Conservation (phyloP, 2,888 invertebrate genomes). For the Drosophila stalkeri region DNA sequence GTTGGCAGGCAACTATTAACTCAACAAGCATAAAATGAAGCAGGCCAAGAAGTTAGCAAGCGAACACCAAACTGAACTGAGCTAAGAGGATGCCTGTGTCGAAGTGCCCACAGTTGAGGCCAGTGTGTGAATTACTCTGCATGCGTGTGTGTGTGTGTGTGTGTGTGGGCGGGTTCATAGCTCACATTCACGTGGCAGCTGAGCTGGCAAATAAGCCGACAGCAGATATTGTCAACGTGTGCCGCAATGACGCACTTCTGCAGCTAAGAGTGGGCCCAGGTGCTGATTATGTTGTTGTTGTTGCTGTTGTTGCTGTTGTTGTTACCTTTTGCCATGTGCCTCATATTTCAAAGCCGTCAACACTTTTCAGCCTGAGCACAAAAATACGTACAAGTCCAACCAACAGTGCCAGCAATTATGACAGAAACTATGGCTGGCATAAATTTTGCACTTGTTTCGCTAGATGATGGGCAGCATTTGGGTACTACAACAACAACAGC, state of each 20-base stretch:
- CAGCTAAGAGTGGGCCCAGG: constrained; percentile 5
- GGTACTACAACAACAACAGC: constrained; percentile 2
- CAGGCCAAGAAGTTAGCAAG: constrained; percentile 54
- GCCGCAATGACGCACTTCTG: constrained; percentile 44
- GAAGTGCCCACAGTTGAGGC: constrained; percentile 19
- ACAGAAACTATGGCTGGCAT: constrained; percentile 78
- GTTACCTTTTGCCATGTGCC: constrained; percentile 32
- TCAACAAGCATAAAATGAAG: constrained; percentile 81
- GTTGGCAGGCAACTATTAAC: constrained; percentile 76
- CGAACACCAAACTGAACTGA: constrained; percentile 28
- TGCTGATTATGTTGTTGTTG: constrained; percentile 63
- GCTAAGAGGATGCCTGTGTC: constrained; percentile 36
- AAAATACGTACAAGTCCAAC: constrained; percentile 55
- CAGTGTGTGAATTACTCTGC: not conserved
- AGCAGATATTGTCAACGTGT: constrained; percentile 73
- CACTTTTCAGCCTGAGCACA: constrained; percentile 61
- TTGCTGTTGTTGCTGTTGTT: constrained; percentile 58
- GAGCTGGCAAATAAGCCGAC: constrained; percentile 75
- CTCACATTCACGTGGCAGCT: constrained; percentile 53
- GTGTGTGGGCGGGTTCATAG: constrained; percentile 31
- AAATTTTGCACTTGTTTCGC: constrained; percentile 76
- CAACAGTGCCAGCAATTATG: constrained; percentile 76
- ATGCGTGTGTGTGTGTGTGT: constrained; percentile 3
- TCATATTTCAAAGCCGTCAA: constrained; percentile 81
- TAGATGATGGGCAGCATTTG: constrained; percentile 31